A percentile compares a stretch with the other conserved stretches of the same genome.
Evolutionary conservation across 2,888 invertebrate species (phyloP).

Genomic region (Strigamia maritima): DNA sequence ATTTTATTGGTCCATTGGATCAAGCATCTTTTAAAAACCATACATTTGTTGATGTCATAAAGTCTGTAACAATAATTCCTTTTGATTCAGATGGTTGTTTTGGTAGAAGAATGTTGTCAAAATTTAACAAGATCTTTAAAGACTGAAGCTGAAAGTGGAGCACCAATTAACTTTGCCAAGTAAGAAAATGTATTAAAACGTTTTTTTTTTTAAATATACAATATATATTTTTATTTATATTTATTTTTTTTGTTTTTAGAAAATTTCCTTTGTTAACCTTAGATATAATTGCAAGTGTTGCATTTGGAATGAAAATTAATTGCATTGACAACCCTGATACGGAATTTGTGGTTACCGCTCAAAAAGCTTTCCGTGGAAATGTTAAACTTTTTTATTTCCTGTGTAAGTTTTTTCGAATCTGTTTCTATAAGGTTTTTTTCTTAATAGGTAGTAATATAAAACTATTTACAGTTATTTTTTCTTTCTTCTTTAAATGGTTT

Average conservation of each 20-base stretch:
- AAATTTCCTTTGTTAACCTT: not conserved
- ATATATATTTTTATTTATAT: not conserved
- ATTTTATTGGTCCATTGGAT: too few relatives aligned
- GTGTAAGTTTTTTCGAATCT: too few relatives aligned
- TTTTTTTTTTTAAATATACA: too few relatives aligned
- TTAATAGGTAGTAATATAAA: too few relatives aligned
- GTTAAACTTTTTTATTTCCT: not conserved
- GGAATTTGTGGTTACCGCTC: not conserved
- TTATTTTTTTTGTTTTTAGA: constrained; percentile 12
- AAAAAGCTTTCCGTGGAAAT: not conserved
- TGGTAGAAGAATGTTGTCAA: constrained; percentile 42
- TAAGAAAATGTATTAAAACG: too few relatives aligned
- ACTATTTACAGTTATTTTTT: not conserved
- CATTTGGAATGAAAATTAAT: constrained; percentile 38
- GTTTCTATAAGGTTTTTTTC: too few relatives aligned
- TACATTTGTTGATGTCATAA: too few relatives aligned
- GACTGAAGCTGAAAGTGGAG: not conserved
- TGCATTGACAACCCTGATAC: constrained; percentile 29
- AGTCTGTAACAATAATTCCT: too few relatives aligned
- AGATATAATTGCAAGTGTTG: constrained; percentile 37
- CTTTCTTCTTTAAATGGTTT: not conserved
- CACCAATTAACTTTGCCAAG: constrained; percentile 18
- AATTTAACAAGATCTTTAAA: not conserved
- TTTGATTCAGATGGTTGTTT: constrained; percentile 28
- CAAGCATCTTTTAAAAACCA: too few relatives aligned